These are phyloP conservation scores for Anguilla rostrata DNA, from an alignment of 2,113 vertebrate species.

Conservation along the genomic window DNA sequence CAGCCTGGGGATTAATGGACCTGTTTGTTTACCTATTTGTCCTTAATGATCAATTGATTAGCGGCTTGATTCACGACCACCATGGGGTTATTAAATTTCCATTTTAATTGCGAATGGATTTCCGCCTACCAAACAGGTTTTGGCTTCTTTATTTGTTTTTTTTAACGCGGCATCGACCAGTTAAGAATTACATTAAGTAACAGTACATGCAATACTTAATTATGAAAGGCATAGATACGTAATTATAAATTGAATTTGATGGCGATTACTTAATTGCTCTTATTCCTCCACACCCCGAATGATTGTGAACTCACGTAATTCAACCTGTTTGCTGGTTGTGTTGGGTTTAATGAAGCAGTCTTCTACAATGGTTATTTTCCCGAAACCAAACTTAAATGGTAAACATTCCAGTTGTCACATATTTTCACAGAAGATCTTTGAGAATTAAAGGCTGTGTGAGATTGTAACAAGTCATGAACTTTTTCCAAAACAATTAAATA, in stretches of 20 bases:
- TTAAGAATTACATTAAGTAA: conserved; percentile 4
- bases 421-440: too few species aligned
- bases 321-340: not conserved
- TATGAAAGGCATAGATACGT: not conserved
- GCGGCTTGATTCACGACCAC: conserved; percentile 77
- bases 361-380: not conserved
- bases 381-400: too few species aligned
- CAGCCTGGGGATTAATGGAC: conserved; percentile 67
- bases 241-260: not conserved
- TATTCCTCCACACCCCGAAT: not conserved
- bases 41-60: conserved; percentile 81
- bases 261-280: not conserved
- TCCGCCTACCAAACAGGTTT: conserved; percentile 29
- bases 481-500: not conserved
- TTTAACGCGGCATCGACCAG: not conserved
- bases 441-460: too few species aligned
- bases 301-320: not conserved
- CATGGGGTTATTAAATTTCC: conserved; percentile 74
- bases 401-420: too few species aligned
- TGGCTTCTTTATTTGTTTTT: not conserved
- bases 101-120: conserved; percentile 78
- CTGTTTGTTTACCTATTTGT: conserved; percentile 81
- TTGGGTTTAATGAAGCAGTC: not conserved
- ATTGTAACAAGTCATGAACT: too few species aligned
- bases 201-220: not conserved